Evolutionary conservation across 2,797 vertebrate species (phyloP).

Genomic region (Myoxocephalus aenaeus): DNA sequence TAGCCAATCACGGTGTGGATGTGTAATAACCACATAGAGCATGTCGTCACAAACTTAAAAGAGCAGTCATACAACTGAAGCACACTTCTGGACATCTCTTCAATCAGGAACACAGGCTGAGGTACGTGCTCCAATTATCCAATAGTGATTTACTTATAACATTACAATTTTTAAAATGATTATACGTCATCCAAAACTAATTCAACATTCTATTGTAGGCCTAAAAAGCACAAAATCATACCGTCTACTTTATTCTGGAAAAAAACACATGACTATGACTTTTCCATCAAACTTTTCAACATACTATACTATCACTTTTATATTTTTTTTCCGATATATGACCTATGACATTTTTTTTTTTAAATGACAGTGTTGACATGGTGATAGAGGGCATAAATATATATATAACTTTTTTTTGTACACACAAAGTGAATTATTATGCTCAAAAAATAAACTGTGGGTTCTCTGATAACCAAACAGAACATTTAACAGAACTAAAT

Average conservation of each 20-base stretch:
- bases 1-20: conserved; percentile 19
- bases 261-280: too few species aligned
- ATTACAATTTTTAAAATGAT: neutral
- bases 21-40: neutral
- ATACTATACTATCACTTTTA: neutral
- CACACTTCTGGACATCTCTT: conserved; percentile 31
- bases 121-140: conserved; percentile 41
- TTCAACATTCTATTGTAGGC: neutral
- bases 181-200: neutral
- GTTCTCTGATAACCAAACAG: neutral
- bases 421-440: neutral
- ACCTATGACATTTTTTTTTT: too few species aligned
- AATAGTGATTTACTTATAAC: conserved; percentile 3
- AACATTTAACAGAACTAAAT: neutral
- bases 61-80: conserved; percentile 34
- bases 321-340: too few species aligned
- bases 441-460: neutral
- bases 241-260: too few species aligned
- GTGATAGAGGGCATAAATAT: too few species aligned
- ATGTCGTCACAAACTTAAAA: conserved; percentile 1
- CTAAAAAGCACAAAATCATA: neutral
- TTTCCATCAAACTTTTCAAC: too few species aligned
- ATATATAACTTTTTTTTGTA: too few species aligned
- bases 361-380: too few species aligned
- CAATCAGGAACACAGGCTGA: conserved; percentile 47